Base-by-base conservation (phyloP, 2,113 vertebrate species). In the Phalacrocorax brasilianus region DNA sequence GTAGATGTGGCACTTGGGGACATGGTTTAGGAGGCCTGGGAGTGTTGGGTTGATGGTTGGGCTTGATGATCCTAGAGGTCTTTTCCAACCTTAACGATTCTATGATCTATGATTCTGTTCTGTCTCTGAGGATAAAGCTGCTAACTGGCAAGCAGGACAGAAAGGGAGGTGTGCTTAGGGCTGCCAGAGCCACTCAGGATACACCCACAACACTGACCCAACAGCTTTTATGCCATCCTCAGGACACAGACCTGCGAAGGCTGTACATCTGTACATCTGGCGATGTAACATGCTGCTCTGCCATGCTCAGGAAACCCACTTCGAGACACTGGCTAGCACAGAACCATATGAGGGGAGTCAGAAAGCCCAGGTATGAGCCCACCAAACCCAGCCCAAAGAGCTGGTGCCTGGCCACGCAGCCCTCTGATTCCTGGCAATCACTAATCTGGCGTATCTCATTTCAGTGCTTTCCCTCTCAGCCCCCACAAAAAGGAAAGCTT, bases 391-490 rank as follows among this genome's bases (percentile, higher is more conserved):
- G 49, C 9, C 59, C 49, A 8, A 56, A 49, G 35, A 16, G 56
- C 88, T 35, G 50, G 32, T 76, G 58, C 32, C 22, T 38, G 27
- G 65, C 55, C 14, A 11, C 21, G 63, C 40, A 55, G 55, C 47
- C 24, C 45, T 68, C 71, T 21, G 1, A n/a, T 40, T 47, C 47
- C 28, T 24, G 79, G 55, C 33, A 62, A 47, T 17, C 40, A 42
- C 19, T 53, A 23, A 67, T 38, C 28, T 38, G 16, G 10, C 40
- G 24, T 52, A 8, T 23, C 45, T 40, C 27, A 15, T n/a, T 40
- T 26, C 24, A n/a, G 24, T 5, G 26, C 17, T 16, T 14, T 8
- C 3, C 3, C 5, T 4, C 5, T 7, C 45, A 18, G 3, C 1
- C 10, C 5, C 13, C 21, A 10, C 23, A 56, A 81, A 58, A 61